These are phyloP conservation scores for Zelleria hepariella DNA, from an alignment of 2,888 invertebrate species.

Conservation along the genomic window DNA sequence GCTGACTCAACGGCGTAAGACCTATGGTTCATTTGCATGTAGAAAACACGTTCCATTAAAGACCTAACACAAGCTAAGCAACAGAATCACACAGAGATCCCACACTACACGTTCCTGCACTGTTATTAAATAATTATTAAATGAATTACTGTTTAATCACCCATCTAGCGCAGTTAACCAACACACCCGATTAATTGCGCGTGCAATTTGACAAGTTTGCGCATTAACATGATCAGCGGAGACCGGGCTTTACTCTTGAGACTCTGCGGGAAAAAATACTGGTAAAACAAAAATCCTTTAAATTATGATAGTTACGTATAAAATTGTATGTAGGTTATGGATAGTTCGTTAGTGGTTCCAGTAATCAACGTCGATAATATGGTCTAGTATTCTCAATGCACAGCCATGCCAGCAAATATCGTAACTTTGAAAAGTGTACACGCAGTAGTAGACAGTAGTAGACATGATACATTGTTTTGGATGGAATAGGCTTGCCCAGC, in stretches of 20 bases:
- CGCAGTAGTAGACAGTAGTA: no score
- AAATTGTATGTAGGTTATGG: no score
- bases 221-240: not conserved
- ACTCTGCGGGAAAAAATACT: not conserved
- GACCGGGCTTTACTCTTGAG: not conserved
- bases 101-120: not conserved
- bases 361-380: no score
- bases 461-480: no score
- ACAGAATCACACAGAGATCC: not conserved
- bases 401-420: no score
- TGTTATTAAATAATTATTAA: not conserved
- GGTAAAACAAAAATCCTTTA: not conserved
- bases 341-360: no score
- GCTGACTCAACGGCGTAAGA: not conserved
- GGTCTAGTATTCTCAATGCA: no score
- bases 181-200: not conserved
- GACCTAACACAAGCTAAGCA: not conserved
- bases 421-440: no score
- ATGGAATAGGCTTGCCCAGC: no score
- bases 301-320: not conserved
- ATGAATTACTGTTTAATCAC: not conserved
- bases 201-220: conserved; percentile 5
- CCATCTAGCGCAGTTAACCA: not conserved
- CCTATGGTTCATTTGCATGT: not conserved
- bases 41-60: not conserved